Conservation (phyloP, 2,888 invertebrate genomes). For the Aporophyla nigra region DNA sequence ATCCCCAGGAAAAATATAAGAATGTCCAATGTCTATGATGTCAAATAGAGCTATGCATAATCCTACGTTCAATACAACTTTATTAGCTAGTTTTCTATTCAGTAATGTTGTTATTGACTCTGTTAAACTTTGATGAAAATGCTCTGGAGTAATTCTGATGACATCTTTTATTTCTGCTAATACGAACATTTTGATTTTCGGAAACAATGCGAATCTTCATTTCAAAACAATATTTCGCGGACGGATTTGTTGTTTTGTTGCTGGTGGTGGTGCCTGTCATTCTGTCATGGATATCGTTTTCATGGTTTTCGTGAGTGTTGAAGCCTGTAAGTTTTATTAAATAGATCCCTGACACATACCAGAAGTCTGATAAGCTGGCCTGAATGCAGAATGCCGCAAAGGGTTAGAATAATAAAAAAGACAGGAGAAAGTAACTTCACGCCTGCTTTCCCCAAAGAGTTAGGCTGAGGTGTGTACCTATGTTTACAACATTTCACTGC, state of each 20-base stretch:
- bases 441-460: too few relatives aligned
- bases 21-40: conserved; percentile 96
- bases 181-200: conserved; percentile 94
- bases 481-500: too few relatives aligned
- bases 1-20: conserved; percentile 98
- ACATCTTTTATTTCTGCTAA: conserved; percentile 97
- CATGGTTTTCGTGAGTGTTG: too few relatives aligned
- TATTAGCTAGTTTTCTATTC: conserved; percentile 98
- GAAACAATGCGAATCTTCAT: conserved; percentile 19
- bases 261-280: too few relatives aligned
- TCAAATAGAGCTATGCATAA: conserved; percentile 98
- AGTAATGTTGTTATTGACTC: conserved; percentile 97
- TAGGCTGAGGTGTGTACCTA: not conserved
- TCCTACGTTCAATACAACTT: conserved; percentile 98
- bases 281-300: too few relatives aligned
- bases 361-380: too few relatives aligned
- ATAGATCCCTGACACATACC: too few relatives aligned
- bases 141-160: conserved; percentile 96
- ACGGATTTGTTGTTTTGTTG: too few relatives aligned
- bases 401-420: too few relatives aligned
- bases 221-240: conserved; percentile 46
- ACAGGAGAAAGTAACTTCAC: too few relatives aligned
- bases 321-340: too few relatives aligned
- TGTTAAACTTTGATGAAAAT: conserved; percentile 95
- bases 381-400: too few relatives aligned